Percentiles rank a stretch among this genome's conserved stretches.
phyloP scores from a whole-genome alignment of 2,797 vertebrate species.

The Pangasius macronema region DNA sequence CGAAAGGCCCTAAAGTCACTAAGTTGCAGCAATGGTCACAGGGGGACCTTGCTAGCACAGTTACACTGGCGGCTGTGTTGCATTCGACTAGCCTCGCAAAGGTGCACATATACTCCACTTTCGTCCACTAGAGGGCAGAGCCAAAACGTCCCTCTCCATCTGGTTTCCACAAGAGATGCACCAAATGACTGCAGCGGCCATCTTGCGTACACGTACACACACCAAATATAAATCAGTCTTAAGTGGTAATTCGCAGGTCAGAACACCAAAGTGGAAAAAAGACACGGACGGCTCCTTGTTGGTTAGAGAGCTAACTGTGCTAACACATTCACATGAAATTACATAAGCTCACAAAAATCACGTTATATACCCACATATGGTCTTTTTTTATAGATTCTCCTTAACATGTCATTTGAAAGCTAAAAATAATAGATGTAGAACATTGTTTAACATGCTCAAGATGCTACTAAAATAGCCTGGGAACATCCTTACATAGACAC shows the following conservation, averaged over 20 bases:
- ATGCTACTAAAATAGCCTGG: not conserved
- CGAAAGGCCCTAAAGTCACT: too few relatives aligned
- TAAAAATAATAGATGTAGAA: not conserved
- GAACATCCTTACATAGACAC: not conserved
- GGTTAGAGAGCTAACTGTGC: not conserved
- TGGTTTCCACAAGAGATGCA: not conserved
- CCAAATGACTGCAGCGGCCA: too few relatives aligned
- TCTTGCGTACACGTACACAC: not conserved
- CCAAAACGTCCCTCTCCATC: not conserved
- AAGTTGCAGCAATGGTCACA: not conserved
- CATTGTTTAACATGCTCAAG: not conserved
- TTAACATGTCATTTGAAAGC: not conserved
- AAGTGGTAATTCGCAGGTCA: not conserved
- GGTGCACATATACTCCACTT: not conserved
- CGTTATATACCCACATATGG: not conserved
- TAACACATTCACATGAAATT: not conserved
- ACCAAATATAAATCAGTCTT: not conserved
- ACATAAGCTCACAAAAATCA: not conserved
- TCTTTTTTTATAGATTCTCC: not conserved
- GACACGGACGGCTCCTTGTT: not conserved
- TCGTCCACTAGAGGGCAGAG: not conserved
- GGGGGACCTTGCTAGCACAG: not conserved
- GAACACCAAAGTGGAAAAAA: not conserved
- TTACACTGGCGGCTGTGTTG: not conserved
- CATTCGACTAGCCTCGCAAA: not conserved